These are phyloP conservation scores for Torymus texanus DNA, from an alignment of 2,888 invertebrate species.

Conservation along the genomic window DNA sequence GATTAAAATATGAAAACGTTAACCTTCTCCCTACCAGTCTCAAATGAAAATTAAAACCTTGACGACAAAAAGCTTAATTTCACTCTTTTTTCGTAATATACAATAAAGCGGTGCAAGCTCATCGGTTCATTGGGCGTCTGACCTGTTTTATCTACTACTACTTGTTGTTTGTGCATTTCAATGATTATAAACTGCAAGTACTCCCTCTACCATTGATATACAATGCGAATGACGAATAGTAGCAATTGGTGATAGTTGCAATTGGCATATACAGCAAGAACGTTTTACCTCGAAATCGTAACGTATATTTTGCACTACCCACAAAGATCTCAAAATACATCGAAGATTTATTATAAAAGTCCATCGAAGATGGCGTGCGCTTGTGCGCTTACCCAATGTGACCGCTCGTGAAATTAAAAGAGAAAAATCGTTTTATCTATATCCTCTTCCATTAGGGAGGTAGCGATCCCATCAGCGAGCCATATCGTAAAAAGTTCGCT, in stretches of 20 bases:
- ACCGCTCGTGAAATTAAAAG: not conserved
- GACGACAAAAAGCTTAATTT: not conserved
- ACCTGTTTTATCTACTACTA: constrained; percentile 27
- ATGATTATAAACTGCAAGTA: too few species aligned
- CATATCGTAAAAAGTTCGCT: constrained; percentile 17
- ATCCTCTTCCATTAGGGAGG: constrained; percentile 1
- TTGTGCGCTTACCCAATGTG: too few species aligned
- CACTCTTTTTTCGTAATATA: too few species aligned
- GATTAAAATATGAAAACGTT: constrained; percentile 37
- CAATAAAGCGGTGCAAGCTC: not conserved
- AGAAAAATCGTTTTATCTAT: constrained; percentile 10
- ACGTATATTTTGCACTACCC: too few species aligned
- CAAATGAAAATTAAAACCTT: not conserved
- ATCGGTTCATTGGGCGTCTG: constrained; percentile 7
- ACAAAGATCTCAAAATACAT: too few species aligned
- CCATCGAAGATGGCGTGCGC: too few species aligned
- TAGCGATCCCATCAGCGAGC: constrained; percentile 11
- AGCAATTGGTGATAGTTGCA: too few species aligned
- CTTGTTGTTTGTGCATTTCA: not conserved
- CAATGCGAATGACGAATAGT: too few species aligned
- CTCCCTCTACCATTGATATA: too few species aligned
- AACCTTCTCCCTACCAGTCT: not conserved
- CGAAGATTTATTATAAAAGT: too few species aligned
- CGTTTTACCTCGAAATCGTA: too few species aligned
- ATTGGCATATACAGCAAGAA: too few species aligned